Evolutionary conservation across 2,888 invertebrate genomes (phyloP).

Genomic region (Drosophila antonietae): DNA sequence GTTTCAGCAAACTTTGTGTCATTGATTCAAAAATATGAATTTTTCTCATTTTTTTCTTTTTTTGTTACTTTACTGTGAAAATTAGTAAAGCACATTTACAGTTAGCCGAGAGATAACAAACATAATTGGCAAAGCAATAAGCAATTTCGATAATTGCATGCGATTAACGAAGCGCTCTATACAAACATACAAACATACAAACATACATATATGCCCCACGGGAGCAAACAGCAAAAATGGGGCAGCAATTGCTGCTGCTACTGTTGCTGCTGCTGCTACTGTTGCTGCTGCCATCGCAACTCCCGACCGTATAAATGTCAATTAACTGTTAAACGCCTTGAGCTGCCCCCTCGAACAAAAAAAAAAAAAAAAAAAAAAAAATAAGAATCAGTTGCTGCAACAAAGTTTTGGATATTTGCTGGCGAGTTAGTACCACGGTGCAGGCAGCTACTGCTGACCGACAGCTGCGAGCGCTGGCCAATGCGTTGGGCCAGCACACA

Average conservation of each 20-base stretch:
- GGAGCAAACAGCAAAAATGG: conserved; percentile 2
- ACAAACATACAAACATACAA: background rate
- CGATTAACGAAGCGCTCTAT: conserved; percentile 32
- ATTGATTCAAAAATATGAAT: background rate
- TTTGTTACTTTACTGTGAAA: background rate
- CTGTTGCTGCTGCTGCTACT: background rate
- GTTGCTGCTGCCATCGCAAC: conserved; percentile 5
- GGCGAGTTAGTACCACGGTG: conserved; percentile 51
- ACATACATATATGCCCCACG: conserved; percentile 9
- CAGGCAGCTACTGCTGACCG: conserved; percentile 16
- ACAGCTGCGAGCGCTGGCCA: conserved; percentile 10
- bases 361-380: background rate
- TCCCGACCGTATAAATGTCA: conserved; percentile 45
- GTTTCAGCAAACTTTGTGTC: background rate
- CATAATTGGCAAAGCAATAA: conserved; percentile 43
- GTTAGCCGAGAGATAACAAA: conserved; percentile 17
- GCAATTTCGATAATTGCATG: conserved; percentile 52
- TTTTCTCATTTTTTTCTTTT: background rate
- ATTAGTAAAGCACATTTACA: conserved; percentile 8
- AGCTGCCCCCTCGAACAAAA: conserved; percentile 16
- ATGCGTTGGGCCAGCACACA: background rate
- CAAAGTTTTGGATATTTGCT: conserved; percentile 59
- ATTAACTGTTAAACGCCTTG: conserved; percentile 63
- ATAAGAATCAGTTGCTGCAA: conserved; percentile 19
- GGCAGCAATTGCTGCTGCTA: conserved; percentile 15